Evolutionary conservation across 2,113 vertebrate genomes (phyloP).

Genomic region (Bothrops jararaca): DNA sequence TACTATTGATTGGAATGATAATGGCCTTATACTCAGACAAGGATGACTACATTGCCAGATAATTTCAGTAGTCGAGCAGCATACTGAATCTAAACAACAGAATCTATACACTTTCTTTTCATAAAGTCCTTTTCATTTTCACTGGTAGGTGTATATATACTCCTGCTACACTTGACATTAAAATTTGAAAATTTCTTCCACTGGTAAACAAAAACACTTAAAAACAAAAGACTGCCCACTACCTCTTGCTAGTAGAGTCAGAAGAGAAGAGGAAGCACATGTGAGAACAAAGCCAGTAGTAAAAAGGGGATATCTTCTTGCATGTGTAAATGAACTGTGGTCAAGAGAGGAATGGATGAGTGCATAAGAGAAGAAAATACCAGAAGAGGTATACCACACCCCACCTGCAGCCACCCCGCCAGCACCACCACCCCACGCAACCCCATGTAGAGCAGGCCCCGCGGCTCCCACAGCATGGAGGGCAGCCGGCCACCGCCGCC

Average conservation of each 20-base stretch:
- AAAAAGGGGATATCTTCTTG: neutral
- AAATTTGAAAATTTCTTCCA: neutral
- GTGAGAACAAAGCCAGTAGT: neutral
- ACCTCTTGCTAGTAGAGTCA: neutral
- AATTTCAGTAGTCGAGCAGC: neutral
- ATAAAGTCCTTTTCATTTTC: neutral
- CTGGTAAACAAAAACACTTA: neutral
- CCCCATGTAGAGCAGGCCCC: too few species aligned
- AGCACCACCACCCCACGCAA: too few species aligned
- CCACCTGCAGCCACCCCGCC: too few species aligned
- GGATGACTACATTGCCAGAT: neutral
- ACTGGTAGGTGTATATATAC: neutral
- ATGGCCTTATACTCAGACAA: neutral
- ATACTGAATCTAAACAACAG: neutral
- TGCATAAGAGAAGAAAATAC: neutral
- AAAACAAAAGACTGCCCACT: neutral
- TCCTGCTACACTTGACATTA: neutral
- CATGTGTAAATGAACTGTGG: neutral
- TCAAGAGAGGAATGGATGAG: neutral
- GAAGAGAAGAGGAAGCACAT: neutral
- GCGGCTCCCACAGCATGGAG: too few species aligned
- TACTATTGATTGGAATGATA: neutral
- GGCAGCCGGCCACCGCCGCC: too few species aligned
- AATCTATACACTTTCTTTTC: neutral
- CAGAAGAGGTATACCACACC: too few species aligned